Percentiles rank a stretch among this genome's conserved stretches.
Conservation (phyloP, 92 coral and sea anemone species). For the Umimayanthus kanabou region DNA sequence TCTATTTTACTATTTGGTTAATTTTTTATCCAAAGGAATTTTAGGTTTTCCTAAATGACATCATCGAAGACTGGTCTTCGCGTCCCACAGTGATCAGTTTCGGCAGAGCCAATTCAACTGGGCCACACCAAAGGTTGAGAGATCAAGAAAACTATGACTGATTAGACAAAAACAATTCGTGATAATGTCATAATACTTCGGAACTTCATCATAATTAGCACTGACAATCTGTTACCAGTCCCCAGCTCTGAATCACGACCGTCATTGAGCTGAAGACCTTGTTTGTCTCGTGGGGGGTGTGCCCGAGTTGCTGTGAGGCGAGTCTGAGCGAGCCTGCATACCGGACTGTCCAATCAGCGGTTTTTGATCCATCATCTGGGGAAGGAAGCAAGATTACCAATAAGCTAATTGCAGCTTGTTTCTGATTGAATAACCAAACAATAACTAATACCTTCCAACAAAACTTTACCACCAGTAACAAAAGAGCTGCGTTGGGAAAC, state of each 20-base stretch:
- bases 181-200: neutral
- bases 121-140: neutral
- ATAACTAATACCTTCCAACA: too few species aligned
- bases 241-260: neutral
- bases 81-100: neutral
- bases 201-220: neutral
- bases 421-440: neutral
- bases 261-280: constrained; percentile 54
- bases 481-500: too few species aligned
- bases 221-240: neutral
- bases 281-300: constrained; percentile 71
- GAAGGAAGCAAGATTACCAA: constrained; percentile 25
- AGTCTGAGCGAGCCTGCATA: constrained; percentile 56
- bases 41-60: too few species aligned
- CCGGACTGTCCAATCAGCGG: constrained; percentile 58
- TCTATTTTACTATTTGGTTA: too few species aligned
- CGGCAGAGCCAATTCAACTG: neutral
- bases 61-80: neutral
- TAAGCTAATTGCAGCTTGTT: neutral
- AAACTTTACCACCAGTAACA: too few species aligned
- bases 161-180: neutral
- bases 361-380: constrained; percentile 65
- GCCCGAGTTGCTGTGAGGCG: constrained; percentile 63
- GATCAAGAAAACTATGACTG: neutral
- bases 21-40: too few species aligned